Percentiles rank a stretch among this genome's conserved stretches.
Conservation (phyloP, 2,797 vertebrate species). For the Scarus forsteni region DNA sequence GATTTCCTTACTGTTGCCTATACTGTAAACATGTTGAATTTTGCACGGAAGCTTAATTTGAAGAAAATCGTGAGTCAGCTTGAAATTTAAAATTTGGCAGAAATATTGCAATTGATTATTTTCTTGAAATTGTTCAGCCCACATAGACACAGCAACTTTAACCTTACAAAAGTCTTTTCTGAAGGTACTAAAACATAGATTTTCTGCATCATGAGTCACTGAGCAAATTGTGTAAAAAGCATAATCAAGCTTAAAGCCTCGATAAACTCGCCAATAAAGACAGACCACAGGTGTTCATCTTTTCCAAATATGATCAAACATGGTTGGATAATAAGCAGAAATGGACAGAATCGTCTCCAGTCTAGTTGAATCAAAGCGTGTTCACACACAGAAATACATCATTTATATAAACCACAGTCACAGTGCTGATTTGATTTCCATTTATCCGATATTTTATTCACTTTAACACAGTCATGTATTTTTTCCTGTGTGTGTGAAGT, state of each 20-base stretch:
- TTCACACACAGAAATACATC: constrained; percentile 27
- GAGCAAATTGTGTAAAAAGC: too few species aligned
- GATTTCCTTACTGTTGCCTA: too few species aligned
- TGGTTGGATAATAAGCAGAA: constrained; percentile 17
- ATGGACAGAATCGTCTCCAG: constrained; percentile 22
- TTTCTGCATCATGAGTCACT: too few species aligned
- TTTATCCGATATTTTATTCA: constrained; percentile 35
- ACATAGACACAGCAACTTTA: too few species aligned
- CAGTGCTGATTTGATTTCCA: constrained; percentile 17
- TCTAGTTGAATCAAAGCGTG: constrained; percentile 36
- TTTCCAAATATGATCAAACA: constrained; percentile 10
- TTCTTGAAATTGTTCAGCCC: too few species aligned
- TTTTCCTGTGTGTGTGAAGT: constrained; percentile 31
- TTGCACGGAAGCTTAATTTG: too few species aligned
- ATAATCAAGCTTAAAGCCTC: neutral
- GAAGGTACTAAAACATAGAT: too few species aligned
- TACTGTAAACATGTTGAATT: too few species aligned
- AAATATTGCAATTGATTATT: too few species aligned
- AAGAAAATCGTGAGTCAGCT: too few species aligned
- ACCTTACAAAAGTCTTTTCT: too few species aligned
- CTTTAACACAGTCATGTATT: constrained; percentile 22
- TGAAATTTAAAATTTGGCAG: too few species aligned
- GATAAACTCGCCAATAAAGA: neutral
- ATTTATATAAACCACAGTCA: constrained; percentile 14
- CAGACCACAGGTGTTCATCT: neutral